These are phyloP conservation scores for Graptemys geographica DNA, from an alignment of 2,797 vertebrate genomes.

Conservation along the genomic window DNA sequence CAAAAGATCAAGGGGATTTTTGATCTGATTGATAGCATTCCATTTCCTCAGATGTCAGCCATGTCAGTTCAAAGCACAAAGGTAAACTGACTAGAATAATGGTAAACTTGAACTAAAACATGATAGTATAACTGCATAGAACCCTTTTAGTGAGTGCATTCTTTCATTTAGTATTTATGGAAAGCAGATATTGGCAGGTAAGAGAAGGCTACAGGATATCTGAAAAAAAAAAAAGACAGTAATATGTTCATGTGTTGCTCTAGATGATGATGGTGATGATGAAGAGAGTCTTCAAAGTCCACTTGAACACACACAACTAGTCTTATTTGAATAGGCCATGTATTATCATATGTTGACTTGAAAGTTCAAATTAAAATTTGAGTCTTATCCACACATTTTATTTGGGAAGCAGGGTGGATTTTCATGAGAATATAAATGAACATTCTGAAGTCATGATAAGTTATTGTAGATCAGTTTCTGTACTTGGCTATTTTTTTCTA, in stretches of 20 bases:
- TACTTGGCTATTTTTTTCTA: slow-evolving; percentile 50
- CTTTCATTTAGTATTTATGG: not conserved
- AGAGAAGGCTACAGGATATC: not conserved
- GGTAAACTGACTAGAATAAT: slow-evolving; percentile 72
- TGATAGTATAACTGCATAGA: not conserved
- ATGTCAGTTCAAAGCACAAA: slow-evolving; percentile 81
- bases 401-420: not conserved
- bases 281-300: not conserved
- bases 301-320: not conserved
- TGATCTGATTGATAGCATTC: slow-evolving; percentile 89
- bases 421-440: not conserved
- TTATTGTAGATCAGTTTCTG: not conserved
- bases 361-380: not conserved
- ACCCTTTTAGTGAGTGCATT: not conserved
- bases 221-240: not conserved
- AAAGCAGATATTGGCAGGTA: not conserved
- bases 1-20: slow-evolving; percentile 89
- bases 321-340: not conserved
- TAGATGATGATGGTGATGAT: not conserved
- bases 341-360: not conserved
- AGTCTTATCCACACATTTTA: not conserved
- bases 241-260: not conserved
- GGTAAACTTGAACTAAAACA: not conserved
- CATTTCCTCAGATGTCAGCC: slow-evolving; percentile 83
- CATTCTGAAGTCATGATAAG: fast-evolving